Percentiles rank a stretch among this genome's conserved stretches.
These are phyloP conservation scores for Amphipoea lucens DNA, from an alignment of 2,888 invertebrate species.

Conservation along the genomic window DNA sequence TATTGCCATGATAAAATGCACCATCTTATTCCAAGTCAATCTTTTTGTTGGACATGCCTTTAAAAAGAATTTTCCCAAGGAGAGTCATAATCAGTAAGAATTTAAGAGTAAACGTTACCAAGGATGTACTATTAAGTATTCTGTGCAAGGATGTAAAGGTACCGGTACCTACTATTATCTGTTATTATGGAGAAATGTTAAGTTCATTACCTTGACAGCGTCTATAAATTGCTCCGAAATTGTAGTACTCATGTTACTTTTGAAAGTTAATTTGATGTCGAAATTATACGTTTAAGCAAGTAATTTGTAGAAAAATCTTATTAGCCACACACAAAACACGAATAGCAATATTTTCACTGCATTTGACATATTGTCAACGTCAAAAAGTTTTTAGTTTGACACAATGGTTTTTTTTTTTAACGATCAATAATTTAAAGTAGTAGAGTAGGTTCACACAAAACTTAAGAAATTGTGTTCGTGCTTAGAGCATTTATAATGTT, in stretches of 20 bases:
- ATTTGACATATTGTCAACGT: slow-evolving; percentile 44
- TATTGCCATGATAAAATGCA: not conserved
- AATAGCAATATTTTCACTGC: slow-evolving; percentile 21
- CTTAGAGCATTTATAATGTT: no score
- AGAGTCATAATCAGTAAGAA: not conserved
- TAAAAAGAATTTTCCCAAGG: not conserved
- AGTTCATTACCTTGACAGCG: slow-evolving; percentile 44
- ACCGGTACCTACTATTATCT: slow-evolving; percentile 4
- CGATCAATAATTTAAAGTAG: not conserved
- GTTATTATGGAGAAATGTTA: slow-evolving; percentile 8
- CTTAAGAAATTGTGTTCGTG: not conserved
- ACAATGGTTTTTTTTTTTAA: not conserved
- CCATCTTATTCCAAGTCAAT: not conserved
- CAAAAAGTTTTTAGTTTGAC: slow-evolving; percentile 8
- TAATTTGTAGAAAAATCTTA: slow-evolving; percentile 40
- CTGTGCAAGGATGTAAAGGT: not conserved
- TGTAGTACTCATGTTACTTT: slow-evolving; percentile 50
- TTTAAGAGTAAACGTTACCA: not conserved
- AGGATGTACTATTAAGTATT: no score
- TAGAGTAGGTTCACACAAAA: slow-evolving; percentile 3
- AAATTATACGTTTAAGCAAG: not conserved
- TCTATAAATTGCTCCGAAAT: slow-evolving; percentile 41
- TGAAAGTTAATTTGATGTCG: not conserved
- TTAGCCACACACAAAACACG: slow-evolving; percentile 31
- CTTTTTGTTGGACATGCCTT: not conserved